A percentile compares a stretch with the other conserved stretches of the same genome.
Conservation (phyloP, 2,888 invertebrate genomes). For the Andrena dorsata region DNA sequence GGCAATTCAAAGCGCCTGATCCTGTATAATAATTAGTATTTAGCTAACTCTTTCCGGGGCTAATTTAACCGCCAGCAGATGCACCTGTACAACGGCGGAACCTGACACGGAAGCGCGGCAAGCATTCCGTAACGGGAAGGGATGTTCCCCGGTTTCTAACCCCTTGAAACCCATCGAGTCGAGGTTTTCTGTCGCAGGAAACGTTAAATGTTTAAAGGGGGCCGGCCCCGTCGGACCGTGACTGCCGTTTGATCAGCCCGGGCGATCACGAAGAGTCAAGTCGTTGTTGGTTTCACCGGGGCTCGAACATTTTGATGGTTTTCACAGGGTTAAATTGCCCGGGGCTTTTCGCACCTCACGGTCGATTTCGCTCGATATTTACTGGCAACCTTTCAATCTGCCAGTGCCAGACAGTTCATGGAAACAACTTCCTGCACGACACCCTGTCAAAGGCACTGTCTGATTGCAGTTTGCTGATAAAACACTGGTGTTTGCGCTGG, state of each 20-base stretch:
- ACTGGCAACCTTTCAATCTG: constrained; percentile 17
- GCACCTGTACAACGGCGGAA: constrained; percentile 63
- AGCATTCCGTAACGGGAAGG: constrained; percentile 75
- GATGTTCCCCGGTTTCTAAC: constrained; percentile 72
- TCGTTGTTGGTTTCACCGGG: constrained; percentile 63
- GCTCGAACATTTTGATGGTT: constrained; percentile 38
- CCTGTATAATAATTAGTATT: constrained; percentile 9
- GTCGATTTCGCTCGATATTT: constrained; percentile 65
- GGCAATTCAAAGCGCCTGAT: constrained; percentile 6
- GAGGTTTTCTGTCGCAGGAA: constrained; percentile 77
- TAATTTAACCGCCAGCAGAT: constrained; percentile 25
- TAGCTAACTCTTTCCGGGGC: background rate
- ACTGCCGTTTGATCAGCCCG: constrained; percentile 57
- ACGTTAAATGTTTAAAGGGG: constrained; percentile 71
- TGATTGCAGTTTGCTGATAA: constrained; percentile 11
- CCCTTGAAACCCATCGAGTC: constrained; percentile 73
- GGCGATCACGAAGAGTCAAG: constrained; percentile 53
- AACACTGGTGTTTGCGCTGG: background rate
- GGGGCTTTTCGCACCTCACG: constrained; percentile 55
- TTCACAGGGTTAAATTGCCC: constrained; percentile 37
- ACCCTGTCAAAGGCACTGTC: background rate
- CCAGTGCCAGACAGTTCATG: background rate
- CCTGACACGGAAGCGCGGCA: constrained; percentile 73
- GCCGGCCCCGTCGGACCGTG: constrained; percentile 69
- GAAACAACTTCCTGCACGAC: background rate